phyloP scores from a whole-genome alignment of 1,140 invertebrate genomes.

The Brachionus koreanus region DNA sequence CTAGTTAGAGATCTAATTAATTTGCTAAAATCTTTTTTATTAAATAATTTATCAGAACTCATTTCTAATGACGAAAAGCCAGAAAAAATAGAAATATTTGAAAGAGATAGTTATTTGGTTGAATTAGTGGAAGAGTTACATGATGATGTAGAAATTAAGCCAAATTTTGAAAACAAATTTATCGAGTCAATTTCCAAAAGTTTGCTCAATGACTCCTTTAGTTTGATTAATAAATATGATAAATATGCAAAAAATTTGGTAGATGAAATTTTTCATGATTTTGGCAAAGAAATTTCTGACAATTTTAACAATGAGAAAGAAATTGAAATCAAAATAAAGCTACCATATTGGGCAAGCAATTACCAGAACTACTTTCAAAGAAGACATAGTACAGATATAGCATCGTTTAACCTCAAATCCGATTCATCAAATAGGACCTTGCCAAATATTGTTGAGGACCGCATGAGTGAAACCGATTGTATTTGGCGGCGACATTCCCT shows the following conservation, averaged over 20 bases:
- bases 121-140: slow-evolving; percentile 13
- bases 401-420: background rate
- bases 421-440: background rate
- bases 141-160: background rate
- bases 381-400: background rate
- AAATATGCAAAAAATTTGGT: background rate
- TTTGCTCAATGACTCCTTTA: background rate
- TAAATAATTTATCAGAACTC: background rate
- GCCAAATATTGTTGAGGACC: slow-evolving; percentile 6
- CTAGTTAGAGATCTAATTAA: background rate
- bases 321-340: slow-evolving; percentile 20
- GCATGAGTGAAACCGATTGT: background rate
- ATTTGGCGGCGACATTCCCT: background rate
- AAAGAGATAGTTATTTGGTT: background rate
- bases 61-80: background rate
- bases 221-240: background rate
- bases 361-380: background rate
- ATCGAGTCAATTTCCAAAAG: background rate
- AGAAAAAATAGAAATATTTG: background rate
- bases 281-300: background rate
- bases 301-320: background rate
- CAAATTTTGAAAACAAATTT: background rate
- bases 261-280: background rate
- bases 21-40: background rate
- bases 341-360: background rate